Evolutionary conservation across 2,797 vertebrate species (phyloP).

Genomic region (Gymnoscopelus microlampas): DNA sequence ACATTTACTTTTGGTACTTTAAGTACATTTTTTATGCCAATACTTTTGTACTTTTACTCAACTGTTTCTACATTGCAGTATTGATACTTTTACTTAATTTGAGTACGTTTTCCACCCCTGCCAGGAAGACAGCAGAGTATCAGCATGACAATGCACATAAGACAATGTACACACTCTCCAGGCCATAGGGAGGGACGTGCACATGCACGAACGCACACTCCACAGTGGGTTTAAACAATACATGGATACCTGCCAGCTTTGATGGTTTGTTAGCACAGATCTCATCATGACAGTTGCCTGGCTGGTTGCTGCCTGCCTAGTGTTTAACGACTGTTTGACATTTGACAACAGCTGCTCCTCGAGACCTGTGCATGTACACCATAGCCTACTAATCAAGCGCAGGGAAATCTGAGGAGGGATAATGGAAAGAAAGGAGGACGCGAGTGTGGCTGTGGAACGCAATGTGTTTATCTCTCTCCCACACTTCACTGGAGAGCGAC

Average conservation of each 20-base stretch:
- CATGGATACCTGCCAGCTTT: slow-evolving; percentile 50
- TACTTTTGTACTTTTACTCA: no score
- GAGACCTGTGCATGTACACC: slow-evolving; percentile 16
- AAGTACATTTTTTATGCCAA: no score
- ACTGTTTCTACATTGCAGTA: no score
- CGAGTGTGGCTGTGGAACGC: not conserved
- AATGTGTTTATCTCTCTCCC: slow-evolving; percentile 21
- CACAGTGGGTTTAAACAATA: slow-evolving; percentile 17
- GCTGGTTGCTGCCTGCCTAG: slow-evolving; percentile 15
- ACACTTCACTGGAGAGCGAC: slow-evolving; percentile 18
- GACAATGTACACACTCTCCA: slow-evolving; percentile 36
- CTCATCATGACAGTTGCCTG: slow-evolving; percentile 22
- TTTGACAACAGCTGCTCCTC: slow-evolving; percentile 25
- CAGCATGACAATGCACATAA: slow-evolving; percentile 42
- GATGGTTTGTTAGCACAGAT: slow-evolving; percentile 22
- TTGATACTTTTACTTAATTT: no score
- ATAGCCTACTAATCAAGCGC: slow-evolving; percentile 12
- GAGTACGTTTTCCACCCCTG: no score
- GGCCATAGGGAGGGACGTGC: slow-evolving; percentile 15
- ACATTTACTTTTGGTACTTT: no score
- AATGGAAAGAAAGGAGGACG: not conserved
- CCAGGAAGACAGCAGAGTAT: slow-evolving; percentile 35
- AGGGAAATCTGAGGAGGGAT: slow-evolving; percentile 9
- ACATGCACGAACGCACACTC: slow-evolving; percentile 5
- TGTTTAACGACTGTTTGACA: slow-evolving; percentile 34